Evolutionary conservation across 2,113 vertebrate species (phyloP), one percentile per base, ranked within the genome.

Genomic region (Progne subis): DNA sequence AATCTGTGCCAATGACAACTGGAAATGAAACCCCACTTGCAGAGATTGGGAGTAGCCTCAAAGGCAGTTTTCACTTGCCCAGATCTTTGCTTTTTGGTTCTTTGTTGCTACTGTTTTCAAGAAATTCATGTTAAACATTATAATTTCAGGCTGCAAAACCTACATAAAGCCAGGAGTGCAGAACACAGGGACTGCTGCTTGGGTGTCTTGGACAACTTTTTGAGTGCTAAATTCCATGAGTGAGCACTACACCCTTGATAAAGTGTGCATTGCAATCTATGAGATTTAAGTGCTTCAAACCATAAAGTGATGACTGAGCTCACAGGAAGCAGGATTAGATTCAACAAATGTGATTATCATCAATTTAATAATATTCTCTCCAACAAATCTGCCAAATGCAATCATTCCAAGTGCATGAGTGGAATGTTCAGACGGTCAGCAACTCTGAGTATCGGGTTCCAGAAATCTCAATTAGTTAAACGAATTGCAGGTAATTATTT

Each of bases 251-350:
- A 60, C 11, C 69, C 32, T 56, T 34, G 6, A 49, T n/a, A 55
- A 71, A 79, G 28, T 0, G 0, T 41, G 9, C 43, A 11, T 43
- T 16, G 31, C 31, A 20, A 79, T 46, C 47, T 47, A 5, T n/a
- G 41, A 63, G 39, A 60, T 24, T 43, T 14, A 67, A 86, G 6
- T 59, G 61, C 34, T 71, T 59, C 7, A 18, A 56, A 64, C 14
- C 9, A 57, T 32, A 56, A 61, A 46, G 37, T 6, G 34, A 63
- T 68, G 77, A 50, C 19, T 57, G 50, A 70, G 56, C 34, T 75
- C 26, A 53, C 1, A 50, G 67, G n/a, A 87, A 80, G 39, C 23
- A 53, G 8, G 23, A 76, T 20, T 39, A 82, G 20, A 41, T 47
- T 69, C n/a, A 72, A 76, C 21, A 91, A 76, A 85, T 68, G 52